A percentile compares a stretch with the other conserved stretches of the same genome.
Evolutionary conservation across 2,888 invertebrate species (phyloP).

Genomic region (Conops quadrifasciatus): DNA sequence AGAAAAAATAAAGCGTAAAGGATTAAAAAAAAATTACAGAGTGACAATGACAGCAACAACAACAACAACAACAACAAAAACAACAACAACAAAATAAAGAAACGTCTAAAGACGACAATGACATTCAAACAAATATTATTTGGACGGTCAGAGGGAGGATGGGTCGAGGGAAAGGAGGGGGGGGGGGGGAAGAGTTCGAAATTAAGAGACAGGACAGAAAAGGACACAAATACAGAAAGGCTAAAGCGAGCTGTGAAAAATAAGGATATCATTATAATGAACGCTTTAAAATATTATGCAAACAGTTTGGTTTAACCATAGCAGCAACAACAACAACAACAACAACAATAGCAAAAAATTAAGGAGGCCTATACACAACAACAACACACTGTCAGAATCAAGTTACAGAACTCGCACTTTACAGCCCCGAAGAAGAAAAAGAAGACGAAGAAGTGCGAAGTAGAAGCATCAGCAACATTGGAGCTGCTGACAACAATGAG

Average conservation of each 20-base stretch:
- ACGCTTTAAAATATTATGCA: constrained; percentile 39
- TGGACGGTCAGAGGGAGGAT: not conserved
- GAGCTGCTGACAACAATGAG: constrained; percentile 14
- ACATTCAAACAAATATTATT: not conserved
- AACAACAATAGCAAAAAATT: not conserved
- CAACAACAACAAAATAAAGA: not conserved
- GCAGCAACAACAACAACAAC: constrained; percentile 4
- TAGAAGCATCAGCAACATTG: not conserved
- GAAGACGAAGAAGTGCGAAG: not conserved
- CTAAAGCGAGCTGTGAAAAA: too few relatives aligned
- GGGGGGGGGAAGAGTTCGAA: not conserved
- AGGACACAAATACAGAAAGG: not conserved
- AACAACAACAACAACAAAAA: not conserved
- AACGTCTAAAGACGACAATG: not conserved
- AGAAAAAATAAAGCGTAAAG: not conserved
- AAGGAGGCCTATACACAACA: not conserved
- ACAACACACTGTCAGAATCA: constrained; percentile 5
- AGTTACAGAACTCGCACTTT: not conserved
- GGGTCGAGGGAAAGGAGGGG: not conserved
- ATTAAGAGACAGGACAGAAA: not conserved
- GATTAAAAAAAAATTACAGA: not conserved
- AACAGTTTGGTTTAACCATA: constrained; percentile 32
- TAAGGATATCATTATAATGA: constrained; percentile 23
- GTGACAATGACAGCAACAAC: not conserved
- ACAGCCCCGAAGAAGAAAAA: not conserved